A percentile compares a stretch with the other conserved stretches of the same genome.
These are phyloP conservation scores for Hydrolagus colliei DNA, from an alignment of 2,797 vertebrate species.

Conservation along the genomic window DNA sequence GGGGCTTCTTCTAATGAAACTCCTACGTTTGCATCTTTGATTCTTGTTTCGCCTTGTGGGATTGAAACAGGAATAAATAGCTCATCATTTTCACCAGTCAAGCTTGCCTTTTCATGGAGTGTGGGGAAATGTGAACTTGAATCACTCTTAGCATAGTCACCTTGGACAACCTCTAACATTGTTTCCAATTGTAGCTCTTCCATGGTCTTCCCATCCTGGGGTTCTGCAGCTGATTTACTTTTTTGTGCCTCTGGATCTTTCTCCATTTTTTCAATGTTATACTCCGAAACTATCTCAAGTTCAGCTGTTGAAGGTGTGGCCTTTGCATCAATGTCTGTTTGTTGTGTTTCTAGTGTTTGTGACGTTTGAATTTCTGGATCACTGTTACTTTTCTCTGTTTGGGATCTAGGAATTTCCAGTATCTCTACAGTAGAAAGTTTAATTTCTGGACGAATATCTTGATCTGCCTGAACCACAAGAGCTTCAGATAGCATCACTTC, in stretches of 20 bases:
- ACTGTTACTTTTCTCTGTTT: neutral
- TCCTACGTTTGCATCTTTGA: neutral
- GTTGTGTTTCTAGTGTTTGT: too few species aligned
- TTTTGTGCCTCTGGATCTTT: neutral
- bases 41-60: neutral
- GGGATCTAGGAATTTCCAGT: neutral
- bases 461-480: neutral
- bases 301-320: neutral
- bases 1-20: neutral
- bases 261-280: neutral
- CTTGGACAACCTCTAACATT: too few species aligned
- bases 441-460: neutral
- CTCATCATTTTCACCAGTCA: neutral
- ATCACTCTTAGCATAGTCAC: neutral
- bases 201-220: neutral
- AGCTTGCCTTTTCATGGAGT: too few species aligned
- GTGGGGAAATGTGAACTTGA: neutral
- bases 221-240: neutral
- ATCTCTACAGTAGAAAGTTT: neutral
- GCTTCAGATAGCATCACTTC: fast-evolving
- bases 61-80: neutral
- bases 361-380: too few species aligned
- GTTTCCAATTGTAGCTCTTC: neutral
- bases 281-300: conserved; percentile 32
- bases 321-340: too few species aligned